Conservation (phyloP, 2,888 invertebrate species). For the Drosophila longiperda region DNA sequence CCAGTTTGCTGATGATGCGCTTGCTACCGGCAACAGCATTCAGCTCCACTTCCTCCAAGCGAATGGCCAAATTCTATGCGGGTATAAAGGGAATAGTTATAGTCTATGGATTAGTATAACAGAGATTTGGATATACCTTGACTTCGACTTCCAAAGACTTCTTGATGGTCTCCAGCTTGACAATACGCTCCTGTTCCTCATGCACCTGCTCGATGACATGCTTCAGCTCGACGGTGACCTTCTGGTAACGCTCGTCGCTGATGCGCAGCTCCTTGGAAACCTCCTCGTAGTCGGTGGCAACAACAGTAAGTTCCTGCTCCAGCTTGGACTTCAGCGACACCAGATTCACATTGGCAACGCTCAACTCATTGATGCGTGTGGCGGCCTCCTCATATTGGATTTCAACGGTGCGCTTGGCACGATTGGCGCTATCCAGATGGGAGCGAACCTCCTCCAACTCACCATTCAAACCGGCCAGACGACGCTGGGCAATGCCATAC, state of each 20-base stretch:
- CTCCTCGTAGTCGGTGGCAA: constrained; percentile 99
- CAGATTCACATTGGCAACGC: constrained; percentile 97
- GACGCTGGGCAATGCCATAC: constrained; percentile 95
- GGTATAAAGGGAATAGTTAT: constrained; percentile 26
- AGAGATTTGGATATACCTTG: constrained; percentile 87
- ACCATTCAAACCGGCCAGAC: constrained; percentile 95
- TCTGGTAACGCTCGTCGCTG: constrained; percentile 97
- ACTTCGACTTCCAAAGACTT: constrained; percentile 99
- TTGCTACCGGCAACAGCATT: constrained; percentile 98
- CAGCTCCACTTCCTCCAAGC: constrained; percentile 98
- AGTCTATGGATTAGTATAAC: background rate
- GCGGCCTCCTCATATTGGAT: constrained; percentile 95
- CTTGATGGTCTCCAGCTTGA: constrained; percentile 98
- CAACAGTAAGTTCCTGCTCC: constrained; percentile 95
- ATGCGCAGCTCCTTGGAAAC: constrained; percentile 97
- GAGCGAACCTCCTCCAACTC: constrained; percentile 98
- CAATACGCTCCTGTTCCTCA: constrained; percentile 98
- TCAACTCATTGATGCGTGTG: constrained; percentile 96
- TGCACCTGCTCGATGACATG: constrained; percentile 97
- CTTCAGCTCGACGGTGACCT: constrained; percentile 95
- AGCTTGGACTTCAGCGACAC: constrained; percentile 97
- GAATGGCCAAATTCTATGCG: constrained; percentile 91
- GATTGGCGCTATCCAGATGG: constrained; percentile 96
- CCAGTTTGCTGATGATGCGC: constrained; percentile 98
- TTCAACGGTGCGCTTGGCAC: constrained; percentile 96